Base-by-base conservation (phyloP, 1,140 invertebrate species). In the Panonychus citri region DNA sequence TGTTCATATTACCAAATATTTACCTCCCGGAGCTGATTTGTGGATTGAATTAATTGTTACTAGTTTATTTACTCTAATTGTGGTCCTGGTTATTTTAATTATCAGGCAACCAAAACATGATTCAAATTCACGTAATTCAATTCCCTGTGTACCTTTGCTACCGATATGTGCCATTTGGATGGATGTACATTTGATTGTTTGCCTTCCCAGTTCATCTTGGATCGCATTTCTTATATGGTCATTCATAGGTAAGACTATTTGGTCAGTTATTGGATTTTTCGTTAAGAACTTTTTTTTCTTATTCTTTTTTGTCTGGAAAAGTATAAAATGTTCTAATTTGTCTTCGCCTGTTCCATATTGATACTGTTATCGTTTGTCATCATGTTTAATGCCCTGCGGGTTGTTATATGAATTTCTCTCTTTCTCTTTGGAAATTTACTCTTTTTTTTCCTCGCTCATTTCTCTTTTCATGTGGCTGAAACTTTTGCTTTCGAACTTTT, bases 131-230 rank as follows among this genome's bases (percentile, higher is more conserved):
- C 34, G 52, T 7, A 57, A 63, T 34, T 50, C 30, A 37, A 59
- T 63, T 10, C 60, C 62, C 10, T 63, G 62, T 37, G 49, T 63
- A 8, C 62, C 62, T 25, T 59, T 59, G 34, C 55, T 63, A 43
- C 62, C 62, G n/a, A n/a, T 63, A 17, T 57, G 56, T 17, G 49
- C 62, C 24, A 53, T 63, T 53, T 62, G 58, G 60, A 54, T 63
- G 58, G 53, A 61, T 25, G 48, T 63, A 5, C 62, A 61, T 43
- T 52, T 63, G 4, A 46, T 63, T 1, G 54, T 58, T 21, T 56
- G 46, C 24, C 55, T 62, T 46, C 56, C 60, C n/a, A 54, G 49
- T 19, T 40, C 54, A 12, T 53, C 62, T 39, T 62, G 60, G 62
- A 17, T 62, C 1, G 49, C 56, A 8, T 51, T 55, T 13, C 51